These are phyloP conservation scores for Pentamera pediparva DNA, from an alignment of 53 echinoderm and acorn worm genomes.

Conservation along the genomic window DNA sequence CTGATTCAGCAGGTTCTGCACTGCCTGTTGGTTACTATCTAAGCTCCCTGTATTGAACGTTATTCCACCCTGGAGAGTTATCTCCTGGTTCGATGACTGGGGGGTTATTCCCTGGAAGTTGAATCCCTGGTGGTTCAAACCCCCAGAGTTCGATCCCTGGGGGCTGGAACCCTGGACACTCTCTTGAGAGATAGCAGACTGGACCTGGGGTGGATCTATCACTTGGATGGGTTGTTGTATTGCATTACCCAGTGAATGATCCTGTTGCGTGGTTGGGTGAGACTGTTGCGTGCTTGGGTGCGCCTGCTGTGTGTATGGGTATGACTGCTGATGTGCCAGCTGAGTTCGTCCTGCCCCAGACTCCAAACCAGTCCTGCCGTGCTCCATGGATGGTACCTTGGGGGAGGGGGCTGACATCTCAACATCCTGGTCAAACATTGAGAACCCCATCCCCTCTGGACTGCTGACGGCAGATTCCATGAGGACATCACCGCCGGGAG, in stretches of 20 bases:
- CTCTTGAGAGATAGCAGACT: no score
- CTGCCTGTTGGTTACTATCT: conserved; percentile 1
- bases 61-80: conserved; percentile 8
- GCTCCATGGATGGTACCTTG: not conserved
- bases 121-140: no score
- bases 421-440: conserved; percentile 20
- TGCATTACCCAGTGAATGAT: no score
- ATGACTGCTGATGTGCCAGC: no score
- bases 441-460: conserved; percentile 12
- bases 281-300: no score
- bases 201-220: not conserved
- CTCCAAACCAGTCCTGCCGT: no score
- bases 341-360: no score
- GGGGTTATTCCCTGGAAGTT: no score
- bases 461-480: conserved; percentile 22
- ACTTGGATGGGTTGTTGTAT: not conserved
- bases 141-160: no score
- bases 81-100: conserved; percentile 1
- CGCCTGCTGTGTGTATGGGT: no score
- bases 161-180: no score
- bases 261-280: no score
- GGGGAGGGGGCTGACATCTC: not conserved
- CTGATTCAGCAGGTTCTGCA: conserved; percentile 25
- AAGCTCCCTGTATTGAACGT: conserved; percentile 2
- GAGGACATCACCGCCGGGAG: conserved; percentile 5